phyloP scores from a whole-genome alignment of 2,888 invertebrate genomes.

The Lithosia quadra region DNA sequence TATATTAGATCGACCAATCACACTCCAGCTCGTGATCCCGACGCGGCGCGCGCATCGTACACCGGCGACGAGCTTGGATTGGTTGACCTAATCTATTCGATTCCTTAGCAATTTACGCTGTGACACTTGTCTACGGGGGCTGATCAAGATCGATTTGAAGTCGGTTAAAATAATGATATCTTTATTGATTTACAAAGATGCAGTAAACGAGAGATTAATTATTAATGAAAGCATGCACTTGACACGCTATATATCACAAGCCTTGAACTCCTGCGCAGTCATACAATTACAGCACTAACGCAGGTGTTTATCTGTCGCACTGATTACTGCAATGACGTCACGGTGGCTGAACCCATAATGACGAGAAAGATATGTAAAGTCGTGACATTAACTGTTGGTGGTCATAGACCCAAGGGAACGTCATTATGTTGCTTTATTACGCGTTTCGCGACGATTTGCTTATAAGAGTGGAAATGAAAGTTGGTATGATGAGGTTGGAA shows the following conservation, averaged over 20 bases:
- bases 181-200: no score
- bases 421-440: constrained; percentile 31
- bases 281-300: constrained; percentile 44
- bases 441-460: constrained; percentile 28
- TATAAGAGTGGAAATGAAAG: not conserved
- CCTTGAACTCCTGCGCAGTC: constrained; percentile 46
- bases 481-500: not conserved
- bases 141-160: no score
- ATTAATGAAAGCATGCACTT: constrained; percentile 21
- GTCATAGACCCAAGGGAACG: constrained; percentile 25
- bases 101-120: no score
- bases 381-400: constrained; percentile 26
- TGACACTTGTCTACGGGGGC: no score
- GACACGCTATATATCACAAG: constrained; percentile 20
- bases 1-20: no score
- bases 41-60: no score
- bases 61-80: no score
- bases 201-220: not conserved
- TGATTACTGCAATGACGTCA: constrained; percentile 43
- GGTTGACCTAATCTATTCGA: no score
- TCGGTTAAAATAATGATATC: no score
- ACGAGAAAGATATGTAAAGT: constrained; percentile 41
- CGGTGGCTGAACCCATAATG: constrained; percentile 44
- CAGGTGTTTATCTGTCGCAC: constrained; percentile 38
- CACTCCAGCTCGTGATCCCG: no score